Evolutionary conservation across 2,113 vertebrate genomes (phyloP).

Genomic region (Calidris pugnax): DNA sequence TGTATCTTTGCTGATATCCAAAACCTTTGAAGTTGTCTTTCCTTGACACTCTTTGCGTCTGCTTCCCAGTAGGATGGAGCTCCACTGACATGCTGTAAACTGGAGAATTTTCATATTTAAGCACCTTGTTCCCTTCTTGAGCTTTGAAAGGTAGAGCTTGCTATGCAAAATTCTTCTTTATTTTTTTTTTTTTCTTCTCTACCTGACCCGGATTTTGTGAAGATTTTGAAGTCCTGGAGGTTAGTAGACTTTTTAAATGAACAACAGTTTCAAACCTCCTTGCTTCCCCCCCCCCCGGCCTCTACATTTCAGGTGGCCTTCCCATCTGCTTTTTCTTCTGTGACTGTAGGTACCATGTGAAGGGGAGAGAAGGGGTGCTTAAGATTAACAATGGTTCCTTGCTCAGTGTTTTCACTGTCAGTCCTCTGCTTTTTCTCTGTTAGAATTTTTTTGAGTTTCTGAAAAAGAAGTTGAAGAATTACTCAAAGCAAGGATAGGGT

Average conservation of each 20-base stretch:
- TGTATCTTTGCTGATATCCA: not conserved
- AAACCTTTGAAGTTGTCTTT: not conserved
- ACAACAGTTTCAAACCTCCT: not conserved
- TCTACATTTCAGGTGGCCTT: not conserved
- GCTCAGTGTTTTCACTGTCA: not conserved
- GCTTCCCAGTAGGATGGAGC: not conserved
- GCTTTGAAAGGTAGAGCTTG: not conserved
- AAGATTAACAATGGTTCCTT: not conserved
- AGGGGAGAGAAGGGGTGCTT: not conserved
- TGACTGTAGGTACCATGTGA: not conserved
- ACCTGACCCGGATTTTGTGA: not conserved
- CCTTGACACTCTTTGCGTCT: not conserved
- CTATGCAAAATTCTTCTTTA: not conserved
- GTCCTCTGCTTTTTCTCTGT: not conserved
- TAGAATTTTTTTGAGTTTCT: not conserved
- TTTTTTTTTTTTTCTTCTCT: not conserved
- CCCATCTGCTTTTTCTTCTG: not conserved
- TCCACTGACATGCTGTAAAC: not conserved
- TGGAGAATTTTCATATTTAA: not conserved
- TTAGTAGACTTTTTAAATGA: not conserved
- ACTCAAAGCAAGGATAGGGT: not conserved
- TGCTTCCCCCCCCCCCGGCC: not conserved
- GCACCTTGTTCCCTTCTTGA: not conserved
- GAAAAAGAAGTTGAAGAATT: not conserved
- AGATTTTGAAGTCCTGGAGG: not conserved